Conservation (phyloP, 2,888 invertebrate genomes). For the Drosophila histrio region DNA sequence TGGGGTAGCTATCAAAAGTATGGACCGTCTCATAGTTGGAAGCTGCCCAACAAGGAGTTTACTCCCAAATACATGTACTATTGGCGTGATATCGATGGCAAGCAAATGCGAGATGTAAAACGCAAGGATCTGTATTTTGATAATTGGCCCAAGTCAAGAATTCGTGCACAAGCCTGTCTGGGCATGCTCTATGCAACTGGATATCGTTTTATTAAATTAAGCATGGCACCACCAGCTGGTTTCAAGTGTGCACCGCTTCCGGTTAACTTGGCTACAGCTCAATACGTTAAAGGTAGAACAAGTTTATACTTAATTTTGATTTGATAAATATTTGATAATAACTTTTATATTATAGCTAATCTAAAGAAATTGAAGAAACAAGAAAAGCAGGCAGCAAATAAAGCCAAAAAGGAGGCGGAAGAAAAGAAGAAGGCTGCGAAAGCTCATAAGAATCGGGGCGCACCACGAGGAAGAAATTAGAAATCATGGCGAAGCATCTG, state of each 20-base stretch:
- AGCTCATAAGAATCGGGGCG: constrained; percentile 21
- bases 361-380: constrained; percentile 23
- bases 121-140: constrained; percentile 62
- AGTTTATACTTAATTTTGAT: rapidly evolving
- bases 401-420: constrained; percentile 10
- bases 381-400: constrained; percentile 6
- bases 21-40: constrained; percentile 65
- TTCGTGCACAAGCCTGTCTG: constrained; percentile 72
- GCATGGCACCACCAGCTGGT: constrained; percentile 61
- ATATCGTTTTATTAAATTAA: constrained; percentile 67
- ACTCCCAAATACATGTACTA: constrained; percentile 55
- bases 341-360: constrained; percentile 22
- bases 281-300: constrained; percentile 35
- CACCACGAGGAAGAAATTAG: constrained; percentile 4
- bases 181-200: constrained; percentile 75
- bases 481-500: not conserved
- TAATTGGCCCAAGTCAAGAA: constrained; percentile 53
- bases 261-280: constrained; percentile 60
- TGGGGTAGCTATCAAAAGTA: constrained; percentile 60
- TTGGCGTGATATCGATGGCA: constrained; percentile 73
- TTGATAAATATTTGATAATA: no score
- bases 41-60: constrained; percentile 25
- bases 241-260: constrained; percentile 77
- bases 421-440: constrained; percentile 8
- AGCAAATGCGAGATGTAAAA: constrained; percentile 42